These are phyloP conservation scores for Dallia pectoralis DNA, from an alignment of 2,797 vertebrate species.

Conservation along the genomic window DNA sequence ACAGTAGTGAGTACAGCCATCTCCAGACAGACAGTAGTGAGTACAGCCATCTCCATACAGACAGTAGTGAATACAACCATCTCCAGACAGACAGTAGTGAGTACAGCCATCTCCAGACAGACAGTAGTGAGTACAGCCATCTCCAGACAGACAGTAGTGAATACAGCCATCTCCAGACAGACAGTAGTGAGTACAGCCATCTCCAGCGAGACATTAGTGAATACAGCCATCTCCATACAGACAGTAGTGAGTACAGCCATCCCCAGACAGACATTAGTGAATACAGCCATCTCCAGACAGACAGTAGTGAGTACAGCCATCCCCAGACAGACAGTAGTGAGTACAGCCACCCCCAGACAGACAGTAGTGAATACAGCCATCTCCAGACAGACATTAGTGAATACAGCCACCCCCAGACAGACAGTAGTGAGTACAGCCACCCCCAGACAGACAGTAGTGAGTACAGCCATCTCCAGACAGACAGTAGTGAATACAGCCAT, in stretches of 20 bases:
- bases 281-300: not conserved
- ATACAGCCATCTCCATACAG: too few species aligned
- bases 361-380: not conserved
- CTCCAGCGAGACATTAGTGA: too few species aligned
- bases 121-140: not conserved
- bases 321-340: not conserved
- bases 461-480: not conserved
- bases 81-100: not conserved
- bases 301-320: not conserved
- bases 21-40: not conserved
- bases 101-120: not conserved
- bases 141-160: not conserved
- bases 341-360: not conserved
- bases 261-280: not conserved
- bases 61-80: not conserved
- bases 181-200: not conserved
- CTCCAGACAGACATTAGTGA: not conserved
- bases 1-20: not conserved
- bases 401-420: not conserved
- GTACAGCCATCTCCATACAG: not conserved
- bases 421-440: not conserved
- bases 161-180: not conserved
- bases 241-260: not conserved
- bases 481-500: conserved; percentile 37
- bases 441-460: not conserved